Percentiles rank a stretch among this genome's conserved stretches.
Evolutionary conservation across 2,888 invertebrate genomes (phyloP).

Genomic region (Oxytorus armatus): DNA sequence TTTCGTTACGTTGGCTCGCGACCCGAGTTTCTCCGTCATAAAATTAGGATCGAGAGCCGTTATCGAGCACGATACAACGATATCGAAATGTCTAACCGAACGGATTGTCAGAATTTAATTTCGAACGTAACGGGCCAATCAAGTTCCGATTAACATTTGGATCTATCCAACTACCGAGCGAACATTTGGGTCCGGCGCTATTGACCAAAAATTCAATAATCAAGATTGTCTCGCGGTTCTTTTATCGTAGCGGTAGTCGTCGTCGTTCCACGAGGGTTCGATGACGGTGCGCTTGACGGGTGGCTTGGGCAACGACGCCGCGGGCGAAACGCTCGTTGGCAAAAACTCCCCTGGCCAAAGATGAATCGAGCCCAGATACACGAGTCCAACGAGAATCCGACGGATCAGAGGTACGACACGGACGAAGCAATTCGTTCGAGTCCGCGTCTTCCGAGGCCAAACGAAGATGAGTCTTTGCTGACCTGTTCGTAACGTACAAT

Average conservation of each 20-base stretch:
- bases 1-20: too few species aligned
- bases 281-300: slow-evolving; percentile 80
- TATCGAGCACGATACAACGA: too few species aligned
- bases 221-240: not conserved
- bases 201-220: too few species aligned
- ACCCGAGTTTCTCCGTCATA: too few species aligned
- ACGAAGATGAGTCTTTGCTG: slow-evolving; percentile 79
- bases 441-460: slow-evolving; percentile 78
- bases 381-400: slow-evolving; percentile 73
- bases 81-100: too few species aligned
- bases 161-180: too few species aligned
- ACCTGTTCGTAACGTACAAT: slow-evolving; percentile 66
- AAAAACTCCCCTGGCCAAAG: slow-evolving; percentile 82
- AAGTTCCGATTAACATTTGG: too few species aligned
- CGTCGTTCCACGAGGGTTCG: slow-evolving; percentile 78
- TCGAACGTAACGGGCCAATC: too few species aligned
- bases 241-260: slow-evolving; percentile 46
- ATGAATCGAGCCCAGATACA: slow-evolving; percentile 77
- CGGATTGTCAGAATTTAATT: too few species aligned
- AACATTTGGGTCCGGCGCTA: too few species aligned
- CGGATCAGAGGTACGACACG: slow-evolving; percentile 76
- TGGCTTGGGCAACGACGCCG: slow-evolving; percentile 73
- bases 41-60: too few species aligned
- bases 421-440: slow-evolving; percentile 71
- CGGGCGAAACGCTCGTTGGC: slow-evolving; percentile 75